Percentiles rank a stretch among this genome's conserved stretches.
Evolutionary conservation across 2,888 invertebrate genomes (phyloP).

Genomic region (Pimpla rufipes): DNA sequence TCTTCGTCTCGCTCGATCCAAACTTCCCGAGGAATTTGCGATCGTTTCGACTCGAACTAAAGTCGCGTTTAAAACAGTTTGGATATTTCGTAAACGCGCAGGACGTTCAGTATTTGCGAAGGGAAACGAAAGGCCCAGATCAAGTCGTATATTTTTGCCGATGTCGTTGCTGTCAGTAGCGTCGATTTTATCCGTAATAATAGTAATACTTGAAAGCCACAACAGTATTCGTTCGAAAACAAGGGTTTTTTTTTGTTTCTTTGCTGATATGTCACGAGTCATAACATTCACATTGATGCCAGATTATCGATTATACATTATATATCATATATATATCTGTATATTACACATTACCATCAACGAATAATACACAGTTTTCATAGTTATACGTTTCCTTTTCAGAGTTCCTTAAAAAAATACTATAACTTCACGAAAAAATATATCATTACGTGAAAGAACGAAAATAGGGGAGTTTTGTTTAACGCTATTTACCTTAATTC

Average conservation of each 20-base stretch:
- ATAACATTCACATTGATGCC: slow-evolving; percentile 61
- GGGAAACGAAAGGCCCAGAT: slow-evolving; percentile 24
- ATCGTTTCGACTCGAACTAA: neutral
- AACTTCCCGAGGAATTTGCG: neutral
- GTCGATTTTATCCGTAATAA: slow-evolving; percentile 3
- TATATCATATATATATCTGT: slow-evolving; percentile 56
- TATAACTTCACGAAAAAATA: slow-evolving; percentile 61
- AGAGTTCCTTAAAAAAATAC: slow-evolving; percentile 62
- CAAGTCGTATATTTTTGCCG: slow-evolving; percentile 28
- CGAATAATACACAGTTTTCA: slow-evolving; percentile 54
- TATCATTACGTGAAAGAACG: slow-evolving; percentile 49
- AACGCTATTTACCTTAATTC: slow-evolving; percentile 39
- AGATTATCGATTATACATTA: slow-evolving; percentile 50
- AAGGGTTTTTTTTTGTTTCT: slow-evolving; percentile 36
- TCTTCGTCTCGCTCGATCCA: neutral
- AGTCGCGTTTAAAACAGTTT: slow-evolving; percentile 2
- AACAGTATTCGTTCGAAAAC: slow-evolving; percentile 22
- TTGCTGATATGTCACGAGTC: slow-evolving; percentile 71
- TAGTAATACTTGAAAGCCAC: slow-evolving; percentile 27
- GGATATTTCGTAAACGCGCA: neutral
- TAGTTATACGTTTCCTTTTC: slow-evolving; percentile 28
- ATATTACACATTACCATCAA: slow-evolving; percentile 58
- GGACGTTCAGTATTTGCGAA: slow-evolving; percentile 15
- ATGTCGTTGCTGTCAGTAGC: slow-evolving; percentile 17
- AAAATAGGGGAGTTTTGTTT: slow-evolving; percentile 31